These are phyloP conservation scores for Epizoanthus ramosus DNA, from an alignment of 92 coral and sea anemone species.

Conservation along the genomic window DNA sequence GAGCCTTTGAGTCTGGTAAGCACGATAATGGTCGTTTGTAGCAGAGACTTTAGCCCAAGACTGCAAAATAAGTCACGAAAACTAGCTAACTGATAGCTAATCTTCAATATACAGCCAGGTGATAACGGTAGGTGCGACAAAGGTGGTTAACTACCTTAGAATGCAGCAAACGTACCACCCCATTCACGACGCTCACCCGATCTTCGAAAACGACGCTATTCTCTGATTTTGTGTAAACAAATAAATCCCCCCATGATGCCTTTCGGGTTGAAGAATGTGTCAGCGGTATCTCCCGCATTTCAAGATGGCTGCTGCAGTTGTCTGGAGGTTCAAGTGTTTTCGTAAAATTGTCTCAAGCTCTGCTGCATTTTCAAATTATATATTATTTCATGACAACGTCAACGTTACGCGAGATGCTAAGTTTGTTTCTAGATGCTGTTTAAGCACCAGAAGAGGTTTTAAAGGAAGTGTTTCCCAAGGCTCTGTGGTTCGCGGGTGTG, in stretches of 20 bases:
- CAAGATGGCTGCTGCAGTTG: slow-evolving; percentile 38
- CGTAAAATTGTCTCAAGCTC: neutral
- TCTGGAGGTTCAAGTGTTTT: neutral
- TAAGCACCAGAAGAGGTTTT: neutral
- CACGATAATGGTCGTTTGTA: neutral
- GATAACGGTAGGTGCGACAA: neutral
- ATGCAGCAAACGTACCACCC: neutral
- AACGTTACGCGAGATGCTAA: neutral
- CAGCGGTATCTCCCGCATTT: slow-evolving; percentile 27
- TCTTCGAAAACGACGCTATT: slow-evolving; percentile 38
- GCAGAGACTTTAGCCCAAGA: neutral
- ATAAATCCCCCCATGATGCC: slow-evolving; percentile 27
- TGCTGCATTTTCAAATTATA: neutral
- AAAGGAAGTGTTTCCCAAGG: neutral
- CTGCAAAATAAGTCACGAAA: neutral
- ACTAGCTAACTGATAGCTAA: neutral
- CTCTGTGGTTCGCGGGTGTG: neutral
- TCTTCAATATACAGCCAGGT: neutral
- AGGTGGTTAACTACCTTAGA: neutral
- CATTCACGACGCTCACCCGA: slow-evolving; percentile 39
- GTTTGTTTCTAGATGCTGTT: neutral
- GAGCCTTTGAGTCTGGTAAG: slow-evolving; percentile 1
- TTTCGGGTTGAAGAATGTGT: neutral
- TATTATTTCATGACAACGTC: neutral
- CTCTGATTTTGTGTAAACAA: slow-evolving; percentile 40